These are phyloP conservation scores for Ligdia adustata DNA, from an alignment of 2,888 invertebrate genomes.

Conservation along the genomic window DNA sequence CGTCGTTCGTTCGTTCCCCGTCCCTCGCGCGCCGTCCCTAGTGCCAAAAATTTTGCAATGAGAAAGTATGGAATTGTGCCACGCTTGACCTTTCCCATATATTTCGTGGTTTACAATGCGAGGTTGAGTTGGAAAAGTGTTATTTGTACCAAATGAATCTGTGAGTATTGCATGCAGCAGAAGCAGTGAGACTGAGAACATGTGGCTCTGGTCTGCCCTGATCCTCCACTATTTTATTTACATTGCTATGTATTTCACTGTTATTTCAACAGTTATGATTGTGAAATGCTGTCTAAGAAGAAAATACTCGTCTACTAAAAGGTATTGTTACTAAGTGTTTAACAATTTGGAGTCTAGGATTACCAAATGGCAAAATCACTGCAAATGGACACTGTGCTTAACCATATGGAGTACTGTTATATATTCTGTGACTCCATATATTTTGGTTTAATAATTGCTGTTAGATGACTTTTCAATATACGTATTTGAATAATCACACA, in stretches of 20 bases:
- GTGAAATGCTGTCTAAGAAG: conserved; percentile 16
- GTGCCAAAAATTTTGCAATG: conserved; percentile 84
- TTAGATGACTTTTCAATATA: no score
- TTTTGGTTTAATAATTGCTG: no score
- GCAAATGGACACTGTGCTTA: no score
- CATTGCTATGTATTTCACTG: conserved; percentile 1
- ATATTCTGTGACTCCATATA: no score
- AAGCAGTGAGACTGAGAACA: conserved; percentile 46
- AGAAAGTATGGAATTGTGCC: conserved; percentile 82
- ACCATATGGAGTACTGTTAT: no score
- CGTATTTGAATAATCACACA: no score
- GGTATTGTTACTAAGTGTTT: no score
- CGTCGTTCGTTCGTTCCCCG: conserved; percentile 76
- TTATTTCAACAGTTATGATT: conserved; percentile 12
- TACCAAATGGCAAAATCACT: no score
- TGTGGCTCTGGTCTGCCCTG: conserved; percentile 54
- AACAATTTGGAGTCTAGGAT: no score
- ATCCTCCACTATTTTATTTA: conserved; percentile 5
- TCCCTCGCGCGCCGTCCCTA: conserved; percentile 66
- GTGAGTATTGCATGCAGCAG: conserved; percentile 50
- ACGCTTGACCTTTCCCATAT: conserved; percentile 77
- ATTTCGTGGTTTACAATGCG: conserved; percentile 57
- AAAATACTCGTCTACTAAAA: background rate
- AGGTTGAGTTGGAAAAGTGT: conserved; percentile 54
- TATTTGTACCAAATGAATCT: conserved; percentile 59